A percentile compares a stretch with the other conserved stretches of the same genome.
Conservation (phyloP, 2,113 vertebrate species). For the Rhinopomastus cyanomelas region DNA sequence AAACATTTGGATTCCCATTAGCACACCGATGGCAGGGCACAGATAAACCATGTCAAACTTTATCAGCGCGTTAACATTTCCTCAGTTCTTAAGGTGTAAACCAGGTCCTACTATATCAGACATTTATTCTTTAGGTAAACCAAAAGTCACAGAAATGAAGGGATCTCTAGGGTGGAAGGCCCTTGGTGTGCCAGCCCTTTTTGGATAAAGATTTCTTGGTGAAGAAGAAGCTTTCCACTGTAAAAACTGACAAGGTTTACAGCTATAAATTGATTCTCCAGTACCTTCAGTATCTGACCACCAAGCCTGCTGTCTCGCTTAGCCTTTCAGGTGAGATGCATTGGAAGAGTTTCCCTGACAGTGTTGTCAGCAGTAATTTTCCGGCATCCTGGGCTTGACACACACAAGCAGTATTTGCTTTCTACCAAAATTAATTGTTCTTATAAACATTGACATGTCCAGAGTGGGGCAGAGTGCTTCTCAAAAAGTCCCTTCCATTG, state of each 20-base stretch:
- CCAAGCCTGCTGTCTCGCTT: neutral
- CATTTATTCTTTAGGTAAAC: slow-evolving; percentile 37
- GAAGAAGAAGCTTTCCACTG: slow-evolving; percentile 20
- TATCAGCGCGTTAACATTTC: slow-evolving; percentile 22
- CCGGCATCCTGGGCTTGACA: neutral
- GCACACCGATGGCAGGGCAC: slow-evolving; percentile 24
- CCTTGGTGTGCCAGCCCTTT: no score
- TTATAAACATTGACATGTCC: neutral
- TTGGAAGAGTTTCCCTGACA: neutral
- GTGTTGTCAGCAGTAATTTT: neutral
- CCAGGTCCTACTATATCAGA: neutral
- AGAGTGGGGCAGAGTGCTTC: neutral
- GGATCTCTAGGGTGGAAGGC: neutral
- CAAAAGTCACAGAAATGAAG: slow-evolving; percentile 16
- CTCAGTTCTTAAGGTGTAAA: slow-evolving; percentile 46
- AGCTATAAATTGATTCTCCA: neutral
- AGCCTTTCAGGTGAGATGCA: neutral
- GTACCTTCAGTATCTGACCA: neutral
- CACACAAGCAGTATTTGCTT: neutral
- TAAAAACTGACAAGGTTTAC: slow-evolving; percentile 5
- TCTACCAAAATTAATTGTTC: neutral
- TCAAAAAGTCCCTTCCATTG: neutral
- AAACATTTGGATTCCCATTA: slow-evolving; percentile 66
- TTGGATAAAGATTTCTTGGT: neutral
- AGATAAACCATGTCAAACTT: slow-evolving; percentile 65